Base-by-base conservation (phyloP, 1,140 invertebrate genomes). In the Telenomus remus region DNA sequence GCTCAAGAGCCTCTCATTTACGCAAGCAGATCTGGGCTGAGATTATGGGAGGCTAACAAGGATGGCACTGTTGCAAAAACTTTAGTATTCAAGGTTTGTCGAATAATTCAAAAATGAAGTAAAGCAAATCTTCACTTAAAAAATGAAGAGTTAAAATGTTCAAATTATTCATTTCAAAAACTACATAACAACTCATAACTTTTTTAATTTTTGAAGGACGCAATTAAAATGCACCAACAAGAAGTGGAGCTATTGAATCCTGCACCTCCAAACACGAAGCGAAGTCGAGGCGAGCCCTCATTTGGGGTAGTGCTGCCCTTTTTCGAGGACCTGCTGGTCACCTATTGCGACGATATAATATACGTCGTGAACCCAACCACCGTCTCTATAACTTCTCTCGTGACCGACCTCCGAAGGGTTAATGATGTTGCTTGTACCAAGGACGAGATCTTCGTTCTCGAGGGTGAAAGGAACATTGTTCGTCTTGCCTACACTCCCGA, bases 61-160 rank as follows among this genome's bases (percentile, higher is more conserved):
- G 81, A 88, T 63, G 95, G 95, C 6, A 90, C 90, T 79, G 95
- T 97, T n/a, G 83, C 91, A n/a, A 93, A 95, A 87, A 97, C 95
- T 0, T 87, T 95, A 27, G 91, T 96, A 10, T 96, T 96, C 82
- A 95, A 95, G 89, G 93, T 93, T 82, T 48, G 54, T 64, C 14
- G 6, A 42, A 53, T 14, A 1, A 33, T 33, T 7, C 4, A 64
- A 68, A 43, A 46, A 12, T 43, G 11, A 9, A 8, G 34, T 6
- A 35, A 35, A 6, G 34, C 5, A 35, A 10, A 35, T 35, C 34
- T 35, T 35, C 34, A 35, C 34, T 10, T 35, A 35, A 35, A 5
- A 35, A 35, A 35, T 35, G n/a, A n/a, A n/a, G n/a, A n/a, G n/a
- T n/a, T n/a, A n/a, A n/a, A n/a, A n/a, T n/a, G n/a, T n/a, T n/a